These are phyloP conservation scores for Polypedilum pembai DNA, from an alignment of 1,140 invertebrate species.

Conservation along the genomic window DNA sequence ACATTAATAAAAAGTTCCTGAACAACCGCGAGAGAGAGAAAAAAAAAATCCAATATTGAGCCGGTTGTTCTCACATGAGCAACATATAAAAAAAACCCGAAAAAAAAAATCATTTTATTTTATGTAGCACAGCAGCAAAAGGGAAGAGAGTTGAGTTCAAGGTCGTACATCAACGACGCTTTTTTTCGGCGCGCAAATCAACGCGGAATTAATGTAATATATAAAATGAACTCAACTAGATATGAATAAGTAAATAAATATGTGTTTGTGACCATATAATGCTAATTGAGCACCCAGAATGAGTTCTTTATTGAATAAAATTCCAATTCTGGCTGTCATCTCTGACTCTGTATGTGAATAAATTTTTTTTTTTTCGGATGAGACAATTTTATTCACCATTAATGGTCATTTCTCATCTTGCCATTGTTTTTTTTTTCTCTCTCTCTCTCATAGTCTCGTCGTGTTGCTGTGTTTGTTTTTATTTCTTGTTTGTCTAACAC, in stretches of 20 bases:
- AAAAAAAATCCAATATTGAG: not conserved
- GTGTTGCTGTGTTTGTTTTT: not conserved
- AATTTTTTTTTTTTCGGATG: not conserved
- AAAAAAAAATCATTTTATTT: conserved; percentile 2
- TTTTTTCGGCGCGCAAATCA: conserved; percentile 16
- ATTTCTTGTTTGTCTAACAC: not conserved
- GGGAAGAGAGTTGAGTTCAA: conserved; percentile 4
- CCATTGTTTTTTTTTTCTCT: not conserved
- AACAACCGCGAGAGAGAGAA: not conserved
- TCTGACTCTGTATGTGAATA: not conserved
- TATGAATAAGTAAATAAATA: conserved; percentile 8
- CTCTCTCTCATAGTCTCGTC: not conserved
- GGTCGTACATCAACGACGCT: not conserved
- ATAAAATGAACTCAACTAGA: not conserved
- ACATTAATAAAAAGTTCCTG: too few relatives aligned
- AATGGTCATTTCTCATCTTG: not conserved
- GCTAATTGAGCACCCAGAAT: not conserved
- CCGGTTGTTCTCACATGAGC: not conserved
- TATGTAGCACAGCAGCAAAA: not conserved
- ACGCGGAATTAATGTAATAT: not conserved
- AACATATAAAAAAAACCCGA: not conserved
- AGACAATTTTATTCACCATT: not conserved
- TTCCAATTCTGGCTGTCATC: not conserved
- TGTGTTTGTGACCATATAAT: not conserved
- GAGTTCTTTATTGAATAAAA: not conserved